Base-by-base conservation (phyloP, 1,140 invertebrate genomes). In the Camponotus floridanus region DNA sequence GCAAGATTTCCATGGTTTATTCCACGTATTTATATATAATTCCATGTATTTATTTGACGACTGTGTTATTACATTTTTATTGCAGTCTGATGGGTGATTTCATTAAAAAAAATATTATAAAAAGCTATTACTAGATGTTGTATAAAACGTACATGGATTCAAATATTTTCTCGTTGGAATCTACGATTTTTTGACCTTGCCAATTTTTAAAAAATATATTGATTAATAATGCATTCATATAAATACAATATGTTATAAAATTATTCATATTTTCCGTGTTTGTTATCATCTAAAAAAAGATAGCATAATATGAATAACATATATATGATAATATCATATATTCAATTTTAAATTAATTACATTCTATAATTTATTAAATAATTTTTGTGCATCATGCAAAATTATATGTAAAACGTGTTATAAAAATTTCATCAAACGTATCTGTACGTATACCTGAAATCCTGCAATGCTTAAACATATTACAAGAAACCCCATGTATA, bases 181-280 rank as follows among this genome's bases (percentile, higher is more conserved):
- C n/a, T n/a, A n/a, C n/a, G n/a, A 81, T 73, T 81, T 81, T 81
- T 6, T 81, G 79, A 33, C 79, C 79, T n/a, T 71, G 51, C 79
- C 79, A 81, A 11, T 81, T 81, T 33, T 61, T 6, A 21, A 81
- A 81, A 6, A 81, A 81, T 33, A 33, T 4, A 13, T 48, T 61
- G n/a, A 81, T 33, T n/a, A 45, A 26, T 21, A 61, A 0, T 61
- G 1, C 67, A 4, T 45, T 81, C n/a, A 81, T 11, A 71, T 45
- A 81, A 59, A 15, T 55, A 21, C 1, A 5, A 18, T n/a, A 15
- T 15, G 33, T 33, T 39, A 81, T 9, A n/a, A 81, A 0, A 2
- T 7, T 2, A 45, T 45, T 61, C 8, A 71, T 1, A 0, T 45
- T 6, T 31, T 8, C 18, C 9, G 21, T 31, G 1, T 61, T 45